A percentile compares a stretch with the other conserved stretches of the same genome.
Evolutionary conservation across 2,888 invertebrate genomes (phyloP).

Genomic region (Tachina grossa): DNA sequence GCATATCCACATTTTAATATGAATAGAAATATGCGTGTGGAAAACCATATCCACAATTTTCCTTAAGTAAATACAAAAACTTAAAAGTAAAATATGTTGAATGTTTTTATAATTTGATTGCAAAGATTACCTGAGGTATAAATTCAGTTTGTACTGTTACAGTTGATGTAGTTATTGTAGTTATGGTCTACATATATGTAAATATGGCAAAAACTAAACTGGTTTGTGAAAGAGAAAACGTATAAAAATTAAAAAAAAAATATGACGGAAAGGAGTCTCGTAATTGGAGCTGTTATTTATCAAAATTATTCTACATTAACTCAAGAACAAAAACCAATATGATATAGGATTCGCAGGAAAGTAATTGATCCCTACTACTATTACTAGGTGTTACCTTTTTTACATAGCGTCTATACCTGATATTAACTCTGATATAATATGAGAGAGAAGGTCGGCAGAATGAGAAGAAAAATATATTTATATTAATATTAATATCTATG

Average conservation of each 20-base stretch:
- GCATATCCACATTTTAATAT: background rate
- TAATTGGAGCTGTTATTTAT: background rate
- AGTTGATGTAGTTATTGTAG: constrained; percentile 18
- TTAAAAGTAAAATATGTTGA: constrained; percentile 52
- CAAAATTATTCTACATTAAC: too few relatives aligned
- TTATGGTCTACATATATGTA: background rate
- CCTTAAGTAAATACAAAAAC: constrained; percentile 60
- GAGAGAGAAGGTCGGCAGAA: too few relatives aligned
- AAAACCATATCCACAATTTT: constrained; percentile 51
- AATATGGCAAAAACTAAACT: background rate
- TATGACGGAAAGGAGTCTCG: background rate
- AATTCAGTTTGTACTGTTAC: constrained; percentile 22
- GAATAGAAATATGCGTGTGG: background rate
- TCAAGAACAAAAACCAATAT: too few relatives aligned
- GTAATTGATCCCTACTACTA: too few relatives aligned
- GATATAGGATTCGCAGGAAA: too few relatives aligned
- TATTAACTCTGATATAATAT: too few relatives aligned
- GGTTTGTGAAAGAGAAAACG: background rate
- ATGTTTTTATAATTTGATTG: constrained; percentile 61
- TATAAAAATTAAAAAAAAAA: background rate
- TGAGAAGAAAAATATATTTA: too few relatives aligned
- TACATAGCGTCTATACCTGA: too few relatives aligned
- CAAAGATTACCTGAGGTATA: constrained; percentile 62
- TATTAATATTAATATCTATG: too few relatives aligned
- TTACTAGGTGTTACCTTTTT: too few relatives aligned